These are phyloP conservation scores for Apotomis turbidana DNA, from an alignment of 2,888 invertebrate species.

Conservation along the genomic window DNA sequence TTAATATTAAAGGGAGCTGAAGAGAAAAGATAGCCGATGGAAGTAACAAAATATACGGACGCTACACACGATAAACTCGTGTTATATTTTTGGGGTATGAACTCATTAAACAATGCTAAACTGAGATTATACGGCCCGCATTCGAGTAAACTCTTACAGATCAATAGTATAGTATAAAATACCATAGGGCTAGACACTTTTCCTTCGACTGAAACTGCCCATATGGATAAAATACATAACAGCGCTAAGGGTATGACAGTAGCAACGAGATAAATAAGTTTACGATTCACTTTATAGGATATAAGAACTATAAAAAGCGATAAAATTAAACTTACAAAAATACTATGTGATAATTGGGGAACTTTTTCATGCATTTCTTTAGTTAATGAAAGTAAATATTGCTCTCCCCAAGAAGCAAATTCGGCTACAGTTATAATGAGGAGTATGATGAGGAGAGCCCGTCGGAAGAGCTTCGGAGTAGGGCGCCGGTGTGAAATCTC, in stretches of 20 bases:
- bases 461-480: background rate
- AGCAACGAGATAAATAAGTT: background rate
- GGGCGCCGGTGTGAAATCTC: slow-evolving; percentile 1
- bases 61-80: slow-evolving; percentile 8
- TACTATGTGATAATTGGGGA: background rate
- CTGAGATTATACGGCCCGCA: slow-evolving; percentile 1
- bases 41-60: background rate
- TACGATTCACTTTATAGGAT: slow-evolving; percentile 15
- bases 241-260: background rate
- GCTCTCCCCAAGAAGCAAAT: background rate
- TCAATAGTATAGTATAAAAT: slow-evolving; percentile 4
- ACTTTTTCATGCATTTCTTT: background rate
- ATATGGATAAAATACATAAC: background rate
- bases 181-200: background rate
- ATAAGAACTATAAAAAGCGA: slow-evolving; percentile 6
- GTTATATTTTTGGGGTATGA: slow-evolving; percentile 22
- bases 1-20: background rate
- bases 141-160: background rate
- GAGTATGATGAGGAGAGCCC: background rate
- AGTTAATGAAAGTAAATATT: background rate
- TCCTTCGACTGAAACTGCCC: background rate
- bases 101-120: slow-evolving; percentile 17
- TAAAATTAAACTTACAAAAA: background rate
- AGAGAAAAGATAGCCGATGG: background rate
- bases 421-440: background rate